Percentiles rank a stretch among this genome's conserved stretches.
Conservation (phyloP, 2,113 vertebrate species). For the Nycticorax nycticorax region DNA sequence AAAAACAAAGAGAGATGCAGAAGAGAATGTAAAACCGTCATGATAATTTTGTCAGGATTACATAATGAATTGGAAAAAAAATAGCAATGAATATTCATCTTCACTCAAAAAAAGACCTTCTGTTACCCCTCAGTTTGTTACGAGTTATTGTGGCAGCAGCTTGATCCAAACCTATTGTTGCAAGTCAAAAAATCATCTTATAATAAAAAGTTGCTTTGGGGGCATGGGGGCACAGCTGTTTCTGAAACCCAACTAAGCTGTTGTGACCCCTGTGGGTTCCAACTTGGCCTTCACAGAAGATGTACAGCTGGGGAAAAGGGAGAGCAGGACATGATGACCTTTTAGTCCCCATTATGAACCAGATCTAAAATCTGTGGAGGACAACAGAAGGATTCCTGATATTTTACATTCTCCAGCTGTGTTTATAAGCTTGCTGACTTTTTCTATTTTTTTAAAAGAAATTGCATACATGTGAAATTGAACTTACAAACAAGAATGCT, state of each 20-base stretch:
- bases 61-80: background rate
- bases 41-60: background rate
- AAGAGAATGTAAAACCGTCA: background rate
- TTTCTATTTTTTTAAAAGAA: background rate
- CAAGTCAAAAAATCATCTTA: background rate
- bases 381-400: background rate
- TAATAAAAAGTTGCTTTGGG: background rate
- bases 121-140: background rate
- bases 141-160: background rate
- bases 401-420: background rate
- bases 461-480: background rate
- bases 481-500: background rate
- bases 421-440: background rate
- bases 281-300: background rate
- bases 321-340: background rate
- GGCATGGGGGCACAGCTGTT: background rate
- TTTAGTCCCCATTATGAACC: background rate
- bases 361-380: background rate
- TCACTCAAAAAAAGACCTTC: background rate
- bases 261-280: background rate
- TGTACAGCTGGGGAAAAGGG: background rate
- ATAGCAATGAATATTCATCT: background rate
- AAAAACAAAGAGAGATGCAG: accelerated
- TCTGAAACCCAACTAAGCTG: background rate
- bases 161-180: background rate